Evolutionary conservation across 2,113 vertebrate species (phyloP).

Genomic region (Callospermophilus lateralis): DNA sequence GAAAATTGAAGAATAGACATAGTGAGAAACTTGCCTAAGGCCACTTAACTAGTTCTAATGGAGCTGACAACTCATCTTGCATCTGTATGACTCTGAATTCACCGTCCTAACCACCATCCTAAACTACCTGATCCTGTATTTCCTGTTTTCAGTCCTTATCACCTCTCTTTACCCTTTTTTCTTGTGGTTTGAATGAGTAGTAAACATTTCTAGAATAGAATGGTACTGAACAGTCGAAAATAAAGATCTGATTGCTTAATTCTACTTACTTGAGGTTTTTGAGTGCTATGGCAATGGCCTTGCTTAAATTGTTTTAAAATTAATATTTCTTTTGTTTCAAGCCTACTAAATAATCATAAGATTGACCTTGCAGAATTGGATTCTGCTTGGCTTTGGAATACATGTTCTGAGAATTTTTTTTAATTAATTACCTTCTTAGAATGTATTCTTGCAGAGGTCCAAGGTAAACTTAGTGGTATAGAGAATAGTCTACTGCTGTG

Average conservation of each 20-base stretch:
- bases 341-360: not conserved
- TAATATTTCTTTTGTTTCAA: constrained; percentile 54
- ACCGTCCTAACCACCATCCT: not conserved
- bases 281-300: not conserved
- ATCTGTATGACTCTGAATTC: not conserved
- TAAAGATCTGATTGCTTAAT: not conserved
- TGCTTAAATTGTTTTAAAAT: constrained; percentile 35
- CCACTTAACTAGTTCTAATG: not conserved
- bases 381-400: constrained; percentile 56
- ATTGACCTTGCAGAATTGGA: constrained; percentile 26
- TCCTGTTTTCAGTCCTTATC: not conserved
- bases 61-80: not conserved
- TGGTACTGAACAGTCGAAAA: not conserved
- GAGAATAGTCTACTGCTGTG: not conserved
- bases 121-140: not conserved
- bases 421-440: not conserved
- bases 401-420: not conserved
- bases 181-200: too few relatives aligned
- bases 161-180: not conserved
- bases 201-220: too few relatives aligned
- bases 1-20: constrained; percentile 36
- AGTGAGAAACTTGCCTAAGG: not conserved
- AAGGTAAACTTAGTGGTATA: not conserved
- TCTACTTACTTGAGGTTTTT: not conserved
- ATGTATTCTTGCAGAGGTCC: not conserved